These are phyloP conservation scores for Strongylocentrotus purpuratus DNA, from an alignment of 35 echinoderm and acorn worm species.

Conservation along the genomic window DNA sequence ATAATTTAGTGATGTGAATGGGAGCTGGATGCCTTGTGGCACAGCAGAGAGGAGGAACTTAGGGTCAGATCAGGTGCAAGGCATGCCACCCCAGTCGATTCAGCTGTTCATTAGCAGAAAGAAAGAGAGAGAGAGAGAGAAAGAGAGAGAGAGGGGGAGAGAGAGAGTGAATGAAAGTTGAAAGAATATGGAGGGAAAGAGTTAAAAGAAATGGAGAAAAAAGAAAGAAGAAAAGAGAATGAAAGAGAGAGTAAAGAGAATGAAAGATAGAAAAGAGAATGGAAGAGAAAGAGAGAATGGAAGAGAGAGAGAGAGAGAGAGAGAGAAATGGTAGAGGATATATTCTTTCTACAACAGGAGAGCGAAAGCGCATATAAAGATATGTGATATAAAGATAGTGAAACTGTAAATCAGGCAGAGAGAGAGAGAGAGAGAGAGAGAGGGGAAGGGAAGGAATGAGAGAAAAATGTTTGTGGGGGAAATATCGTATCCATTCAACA, in stretches of 20 bases:
- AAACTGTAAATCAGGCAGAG: not conserved
- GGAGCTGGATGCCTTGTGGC: too few species aligned
- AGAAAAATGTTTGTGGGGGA: too few species aligned
- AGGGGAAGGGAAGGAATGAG: not conserved
- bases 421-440: not conserved
- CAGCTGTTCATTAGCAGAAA: constrained; percentile 15
- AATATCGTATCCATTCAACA: too few species aligned
- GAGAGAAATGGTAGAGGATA: not conserved
- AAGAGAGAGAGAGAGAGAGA: not conserved
- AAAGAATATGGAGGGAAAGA: not conserved
- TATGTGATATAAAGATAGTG: not conserved
- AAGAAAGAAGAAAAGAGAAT: not conserved
- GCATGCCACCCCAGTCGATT: constrained; percentile 27
- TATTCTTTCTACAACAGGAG: not conserved
- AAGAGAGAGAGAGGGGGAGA: not conserved
- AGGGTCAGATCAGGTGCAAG: not conserved
- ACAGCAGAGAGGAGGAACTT: not conserved
- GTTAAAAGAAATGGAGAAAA: not conserved
- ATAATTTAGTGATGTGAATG: too few species aligned
- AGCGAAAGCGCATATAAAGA: not conserved
- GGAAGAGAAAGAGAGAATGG: not conserved
- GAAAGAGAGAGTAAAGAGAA: not conserved
- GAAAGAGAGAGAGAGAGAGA: not conserved
- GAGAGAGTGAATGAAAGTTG: not conserved
- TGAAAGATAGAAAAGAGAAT: not conserved